Evolutionary conservation across 2,113 vertebrate genomes (phyloP).

Genomic region (Callaeas wilsoni): DNA sequence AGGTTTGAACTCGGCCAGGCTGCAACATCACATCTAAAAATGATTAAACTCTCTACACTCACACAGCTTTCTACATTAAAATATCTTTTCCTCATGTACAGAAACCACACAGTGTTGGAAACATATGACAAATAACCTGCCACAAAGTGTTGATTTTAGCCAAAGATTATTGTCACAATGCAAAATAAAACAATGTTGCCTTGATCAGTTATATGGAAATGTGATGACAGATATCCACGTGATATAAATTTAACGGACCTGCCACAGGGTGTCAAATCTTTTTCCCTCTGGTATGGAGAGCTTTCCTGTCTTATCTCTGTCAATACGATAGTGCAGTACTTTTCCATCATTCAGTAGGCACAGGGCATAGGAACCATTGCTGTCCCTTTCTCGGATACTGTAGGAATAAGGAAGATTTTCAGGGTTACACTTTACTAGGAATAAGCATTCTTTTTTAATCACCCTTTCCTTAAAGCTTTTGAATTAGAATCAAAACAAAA

Average conservation of each 20-base stretch:
- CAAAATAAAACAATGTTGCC: not conserved
- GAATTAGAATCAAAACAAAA: not conserved
- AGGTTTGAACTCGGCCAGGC: not conserved
- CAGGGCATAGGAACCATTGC: constrained; percentile 86
- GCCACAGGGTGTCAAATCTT: constrained; percentile 97
- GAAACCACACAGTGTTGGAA: not conserved
- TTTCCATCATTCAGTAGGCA: constrained; percentile 87
- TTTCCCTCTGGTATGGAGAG: constrained; percentile 94
- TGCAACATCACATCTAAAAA: not conserved
- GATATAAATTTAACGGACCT: constrained; percentile 73
- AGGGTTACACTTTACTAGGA: not conserved
- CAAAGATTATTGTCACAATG: not conserved
- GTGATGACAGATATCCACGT: not conserved
- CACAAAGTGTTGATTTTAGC: not conserved
- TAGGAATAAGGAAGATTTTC: not conserved
- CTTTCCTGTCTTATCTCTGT: constrained; percentile 84
- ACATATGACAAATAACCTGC: not conserved
- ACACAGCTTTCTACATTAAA: not conserved
- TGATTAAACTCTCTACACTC: not conserved
- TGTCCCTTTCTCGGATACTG: constrained; percentile 89
- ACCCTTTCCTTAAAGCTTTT: not conserved
- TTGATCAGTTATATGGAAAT: not conserved
- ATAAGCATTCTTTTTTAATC: not conserved
- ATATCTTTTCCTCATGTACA: not conserved
- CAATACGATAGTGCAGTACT: constrained; percentile 92